Evolutionary conservation across 2,888 invertebrate species (phyloP).

Genomic region (Folsomia manolachei): DNA sequence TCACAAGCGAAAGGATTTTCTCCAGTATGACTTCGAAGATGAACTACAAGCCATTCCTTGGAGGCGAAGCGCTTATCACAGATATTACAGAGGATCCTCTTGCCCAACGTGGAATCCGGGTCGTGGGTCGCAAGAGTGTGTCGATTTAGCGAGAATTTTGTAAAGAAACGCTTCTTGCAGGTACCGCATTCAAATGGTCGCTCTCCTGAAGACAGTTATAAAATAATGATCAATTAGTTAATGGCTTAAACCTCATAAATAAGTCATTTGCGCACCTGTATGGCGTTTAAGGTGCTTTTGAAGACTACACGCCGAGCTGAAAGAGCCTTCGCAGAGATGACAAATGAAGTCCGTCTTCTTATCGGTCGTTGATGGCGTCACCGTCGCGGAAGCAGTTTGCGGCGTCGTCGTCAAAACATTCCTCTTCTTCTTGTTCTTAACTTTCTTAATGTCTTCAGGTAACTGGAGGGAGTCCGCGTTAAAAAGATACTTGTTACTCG

Average conservation of each 20-base stretch:
- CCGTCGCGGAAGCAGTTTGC: no score
- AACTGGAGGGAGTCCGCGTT: not conserved
- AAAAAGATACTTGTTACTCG: conserved; percentile 5
- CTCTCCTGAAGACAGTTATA: conserved; percentile 15
- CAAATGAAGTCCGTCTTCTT: conserved; percentile 1
- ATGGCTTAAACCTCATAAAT: no score
- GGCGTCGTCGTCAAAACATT: no score
- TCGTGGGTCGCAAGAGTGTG: conserved; percentile 14
- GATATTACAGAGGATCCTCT: not conserved
- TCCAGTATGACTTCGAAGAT: not conserved
- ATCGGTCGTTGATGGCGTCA: not conserved
- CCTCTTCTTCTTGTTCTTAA: not conserved
- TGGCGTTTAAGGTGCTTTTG: conserved; percentile 22
- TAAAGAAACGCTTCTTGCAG: conserved; percentile 24
- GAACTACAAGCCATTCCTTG: conserved; percentile 1
- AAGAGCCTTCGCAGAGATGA: conserved; percentile 10
- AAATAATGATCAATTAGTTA: not conserved
- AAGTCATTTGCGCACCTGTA: conserved; percentile 20
- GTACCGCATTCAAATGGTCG: conserved; percentile 23
- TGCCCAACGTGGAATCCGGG: not conserved
- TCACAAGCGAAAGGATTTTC: conserved; percentile 10
- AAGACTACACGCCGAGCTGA: conserved; percentile 18
- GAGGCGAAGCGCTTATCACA: not conserved
- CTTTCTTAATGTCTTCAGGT: not conserved
- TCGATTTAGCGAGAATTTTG: conserved; percentile 21